Percentiles rank a stretch among this genome's conserved stretches.
These are phyloP conservation scores for Plotosus lineatus DNA, from an alignment of 2,113 vertebrate genomes.

Conservation along the genomic window DNA sequence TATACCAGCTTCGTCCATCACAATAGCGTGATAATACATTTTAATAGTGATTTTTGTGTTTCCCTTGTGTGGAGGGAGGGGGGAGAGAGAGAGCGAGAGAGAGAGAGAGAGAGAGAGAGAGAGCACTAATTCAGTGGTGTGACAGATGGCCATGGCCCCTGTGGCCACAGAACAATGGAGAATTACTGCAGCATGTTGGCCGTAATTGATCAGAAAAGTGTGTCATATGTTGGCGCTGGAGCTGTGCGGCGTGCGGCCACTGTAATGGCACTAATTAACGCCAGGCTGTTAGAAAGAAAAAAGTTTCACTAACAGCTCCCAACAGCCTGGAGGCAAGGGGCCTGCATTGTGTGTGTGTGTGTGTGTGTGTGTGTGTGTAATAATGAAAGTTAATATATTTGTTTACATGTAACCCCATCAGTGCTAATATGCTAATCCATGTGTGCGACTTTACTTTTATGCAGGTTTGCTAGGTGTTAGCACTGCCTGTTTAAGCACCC, in stretches of 20 bases:
- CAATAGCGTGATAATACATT: neutral
- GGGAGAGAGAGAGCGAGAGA: neutral
- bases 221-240: constrained; percentile 23
- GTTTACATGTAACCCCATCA: no score
- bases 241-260: neutral
- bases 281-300: neutral
- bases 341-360: neutral
- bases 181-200: constrained; percentile 38
- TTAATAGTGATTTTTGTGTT: constrained; percentile 18
- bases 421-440: no score
- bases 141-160: constrained; percentile 38
- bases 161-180: constrained; percentile 35
- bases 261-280: constrained; percentile 28
- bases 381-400: no score
- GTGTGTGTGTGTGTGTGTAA: neutral
- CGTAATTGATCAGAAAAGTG: constrained; percentile 34
- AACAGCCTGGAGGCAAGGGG: neutral
- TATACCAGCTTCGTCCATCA: neutral
- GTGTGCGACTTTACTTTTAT: no score
- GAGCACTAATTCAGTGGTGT: constrained; percentile 10
- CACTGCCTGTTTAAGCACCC: no score
- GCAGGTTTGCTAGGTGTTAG: no score
- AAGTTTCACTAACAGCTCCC: neutral
- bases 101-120: neutral
- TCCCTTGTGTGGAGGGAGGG: neutral